These are phyloP conservation scores for Zaprionus obscuricornis DNA, from an alignment of 2,888 invertebrate species.

Conservation along the genomic window DNA sequence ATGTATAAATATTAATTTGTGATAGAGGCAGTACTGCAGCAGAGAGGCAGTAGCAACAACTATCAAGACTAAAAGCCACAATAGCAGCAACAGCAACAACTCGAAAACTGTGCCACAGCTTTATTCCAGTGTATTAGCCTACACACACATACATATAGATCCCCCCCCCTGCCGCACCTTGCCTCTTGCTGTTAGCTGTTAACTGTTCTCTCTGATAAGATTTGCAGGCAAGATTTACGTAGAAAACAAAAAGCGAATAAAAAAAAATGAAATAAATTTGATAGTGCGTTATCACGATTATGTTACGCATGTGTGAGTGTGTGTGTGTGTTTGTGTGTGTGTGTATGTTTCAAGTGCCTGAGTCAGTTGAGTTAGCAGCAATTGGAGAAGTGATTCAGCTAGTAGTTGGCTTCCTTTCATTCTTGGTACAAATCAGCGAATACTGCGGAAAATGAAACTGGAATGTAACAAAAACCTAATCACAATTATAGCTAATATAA, in stretches of 20 bases:
- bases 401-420: slow-evolving; percentile 33
- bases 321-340: slow-evolving; percentile 8
- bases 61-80: no score
- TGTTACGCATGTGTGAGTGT: slow-evolving; percentile 10
- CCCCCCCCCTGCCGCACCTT: no score
- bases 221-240: slow-evolving; percentile 65
- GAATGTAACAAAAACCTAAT: slow-evolving; percentile 33
- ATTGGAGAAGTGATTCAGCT: slow-evolving; percentile 52
- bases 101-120: no score
- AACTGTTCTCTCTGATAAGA: slow-evolving; percentile 54
- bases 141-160: no score
- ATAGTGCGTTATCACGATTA: slow-evolving; percentile 44
- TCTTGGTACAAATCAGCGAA: slow-evolving; percentile 13
- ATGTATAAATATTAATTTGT: no score
- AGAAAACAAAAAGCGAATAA: slow-evolving; percentile 42
- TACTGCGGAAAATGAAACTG: slow-evolving; percentile 29
- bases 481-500: no score
- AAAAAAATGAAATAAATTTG: slow-evolving; percentile 27
- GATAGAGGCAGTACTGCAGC: no score
- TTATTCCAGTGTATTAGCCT: no score
- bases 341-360: slow-evolving; percentile 13
- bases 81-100: neutral
- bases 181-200: no score
- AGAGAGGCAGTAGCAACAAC: no score
- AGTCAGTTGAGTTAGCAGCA: slow-evolving; percentile 32